Evolutionary conservation across 2,797 vertebrate species (phyloP).

Genomic region (Argya squamiceps): DNA sequence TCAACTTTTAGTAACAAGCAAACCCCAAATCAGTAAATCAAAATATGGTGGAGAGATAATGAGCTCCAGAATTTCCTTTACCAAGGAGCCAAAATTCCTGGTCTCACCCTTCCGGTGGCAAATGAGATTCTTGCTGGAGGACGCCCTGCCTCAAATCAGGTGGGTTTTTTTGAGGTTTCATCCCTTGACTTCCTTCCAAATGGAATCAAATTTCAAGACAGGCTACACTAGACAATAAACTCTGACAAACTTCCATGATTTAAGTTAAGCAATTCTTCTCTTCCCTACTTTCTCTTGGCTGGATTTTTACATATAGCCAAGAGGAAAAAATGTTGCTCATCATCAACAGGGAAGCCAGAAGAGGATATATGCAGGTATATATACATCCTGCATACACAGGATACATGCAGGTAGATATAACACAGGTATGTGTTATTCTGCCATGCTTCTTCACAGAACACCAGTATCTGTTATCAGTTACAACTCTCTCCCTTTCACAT

Average conservation of each 20-base stretch:
- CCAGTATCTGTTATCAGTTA: background rate
- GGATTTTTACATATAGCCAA: conserved; percentile 18
- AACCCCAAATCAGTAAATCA: conserved; percentile 16
- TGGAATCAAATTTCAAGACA: conserved; percentile 23
- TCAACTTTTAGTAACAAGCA: conserved; percentile 8
- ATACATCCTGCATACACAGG: no score
- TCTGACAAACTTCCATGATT: background rate
- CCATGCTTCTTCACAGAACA: background rate
- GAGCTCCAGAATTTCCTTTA: conserved; percentile 31
- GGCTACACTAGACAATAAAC: background rate
- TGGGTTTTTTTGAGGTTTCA: conserved; percentile 42
- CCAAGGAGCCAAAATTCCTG: conserved; percentile 35
- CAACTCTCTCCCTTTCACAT: background rate
- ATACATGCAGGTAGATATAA: conserved; percentile 10
- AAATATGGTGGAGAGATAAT: conserved; percentile 11
- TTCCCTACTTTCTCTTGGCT: conserved; percentile 11
- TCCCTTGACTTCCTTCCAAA: conserved; percentile 19
- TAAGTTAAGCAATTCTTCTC: background rate
- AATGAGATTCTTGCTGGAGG: conserved; percentile 44
- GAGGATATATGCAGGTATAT: background rate
- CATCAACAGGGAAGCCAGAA: background rate
- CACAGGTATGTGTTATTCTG: background rate
- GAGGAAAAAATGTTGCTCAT: conserved; percentile 21
- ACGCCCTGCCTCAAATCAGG: conserved; percentile 24
- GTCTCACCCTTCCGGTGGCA: conserved; percentile 28